Evolutionary conservation across 1,140 invertebrate genomes (phyloP).

Genomic region (Lucilia cuprina): DNA sequence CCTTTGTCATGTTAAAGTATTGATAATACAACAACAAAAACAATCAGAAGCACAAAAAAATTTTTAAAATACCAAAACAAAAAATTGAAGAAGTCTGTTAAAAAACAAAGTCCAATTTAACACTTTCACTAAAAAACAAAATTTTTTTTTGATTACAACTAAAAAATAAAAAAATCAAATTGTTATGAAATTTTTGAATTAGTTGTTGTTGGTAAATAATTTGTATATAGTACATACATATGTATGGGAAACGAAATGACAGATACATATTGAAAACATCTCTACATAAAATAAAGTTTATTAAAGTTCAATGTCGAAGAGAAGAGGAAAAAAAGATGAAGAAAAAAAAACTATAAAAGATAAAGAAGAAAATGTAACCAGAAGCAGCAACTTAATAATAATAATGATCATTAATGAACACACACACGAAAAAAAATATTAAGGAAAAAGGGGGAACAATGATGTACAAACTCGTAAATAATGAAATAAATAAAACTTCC

Average conservation of each 20-base stretch:
- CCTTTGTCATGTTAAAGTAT: not conserved
- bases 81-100: too few relatives aligned
- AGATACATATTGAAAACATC: not conserved
- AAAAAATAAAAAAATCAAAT: not conserved
- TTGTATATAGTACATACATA: too few relatives aligned
- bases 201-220: too few relatives aligned
- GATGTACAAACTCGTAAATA: too few relatives aligned
- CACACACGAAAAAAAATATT: not conserved
- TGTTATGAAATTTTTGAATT: not conserved
- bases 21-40: not conserved
- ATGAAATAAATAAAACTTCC: constrained; percentile 3
- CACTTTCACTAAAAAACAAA: not conserved
- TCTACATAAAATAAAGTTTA: not conserved
- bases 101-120: not conserved
- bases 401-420: not conserved
- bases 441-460: not conserved
- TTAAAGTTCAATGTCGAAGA: constrained; percentile 28
- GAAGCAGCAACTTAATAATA: not conserved
- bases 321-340: not conserved
- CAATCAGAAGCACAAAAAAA: too few relatives aligned
- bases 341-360: not conserved
- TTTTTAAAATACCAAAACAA: not conserved
- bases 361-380: not conserved
- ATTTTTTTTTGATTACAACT: not conserved
- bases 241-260: too few relatives aligned